A percentile compares a stretch with the other conserved stretches of the same genome.
phyloP scores from a whole-genome alignment of 2,113 vertebrate genomes.

The Tetrax tetrax region DNA sequence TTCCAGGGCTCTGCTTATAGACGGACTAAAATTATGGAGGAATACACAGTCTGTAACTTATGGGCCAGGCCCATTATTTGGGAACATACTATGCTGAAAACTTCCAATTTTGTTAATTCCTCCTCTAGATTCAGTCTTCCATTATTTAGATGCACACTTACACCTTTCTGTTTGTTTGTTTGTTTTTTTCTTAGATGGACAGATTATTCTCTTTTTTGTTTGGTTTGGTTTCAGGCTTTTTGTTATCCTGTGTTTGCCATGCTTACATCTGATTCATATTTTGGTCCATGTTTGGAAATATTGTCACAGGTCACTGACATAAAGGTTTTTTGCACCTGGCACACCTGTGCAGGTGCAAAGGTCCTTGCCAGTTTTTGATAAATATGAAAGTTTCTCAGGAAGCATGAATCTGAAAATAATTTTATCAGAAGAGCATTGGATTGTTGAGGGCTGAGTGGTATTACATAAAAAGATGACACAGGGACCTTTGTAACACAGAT shows the following conservation, averaged over 20 bases:
- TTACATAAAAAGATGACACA: not conserved
- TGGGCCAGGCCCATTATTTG: fast-evolving
- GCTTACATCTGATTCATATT: fast-evolving
- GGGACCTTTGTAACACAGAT: not conserved
- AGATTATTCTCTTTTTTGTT: not conserved
- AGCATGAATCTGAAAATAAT: constrained; percentile 37
- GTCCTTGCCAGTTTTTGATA: not conserved
- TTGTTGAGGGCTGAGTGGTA: not conserved
- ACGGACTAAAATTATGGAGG: not conserved
- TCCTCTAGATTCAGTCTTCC: not conserved
- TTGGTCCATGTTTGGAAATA: not conserved
- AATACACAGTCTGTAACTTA: fast-evolving
- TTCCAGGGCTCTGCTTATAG: not conserved
- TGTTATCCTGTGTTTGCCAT: not conserved
- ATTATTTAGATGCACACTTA: not conserved
- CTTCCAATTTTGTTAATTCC: not conserved
- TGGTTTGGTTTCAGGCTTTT: not conserved
- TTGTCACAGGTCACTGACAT: not conserved
- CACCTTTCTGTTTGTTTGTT: not conserved
- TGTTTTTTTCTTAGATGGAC: not conserved
- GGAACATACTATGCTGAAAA: not conserved
- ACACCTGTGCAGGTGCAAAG: not conserved
- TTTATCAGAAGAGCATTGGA: not conserved
- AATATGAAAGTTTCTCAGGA: not conserved
- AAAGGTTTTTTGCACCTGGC: not conserved